Evolutionary conservation across 2,888 invertebrate species (phyloP).

Genomic region (Thereva unica): DNA sequence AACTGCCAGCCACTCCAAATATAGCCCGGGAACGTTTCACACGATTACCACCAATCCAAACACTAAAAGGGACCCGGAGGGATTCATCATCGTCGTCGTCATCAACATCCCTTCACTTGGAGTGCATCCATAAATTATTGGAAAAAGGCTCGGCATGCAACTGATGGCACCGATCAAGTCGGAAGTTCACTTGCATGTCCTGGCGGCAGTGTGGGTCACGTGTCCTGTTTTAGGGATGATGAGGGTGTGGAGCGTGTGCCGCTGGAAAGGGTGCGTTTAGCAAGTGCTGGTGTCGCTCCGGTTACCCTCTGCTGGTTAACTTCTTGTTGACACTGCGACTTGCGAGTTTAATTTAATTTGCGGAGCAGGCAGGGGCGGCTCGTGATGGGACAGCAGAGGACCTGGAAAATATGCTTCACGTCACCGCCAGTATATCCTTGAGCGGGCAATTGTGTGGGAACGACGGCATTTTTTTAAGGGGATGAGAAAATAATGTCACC

Average conservation of each 20-base stretch:
- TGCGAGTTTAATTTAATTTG: conserved; percentile 28
- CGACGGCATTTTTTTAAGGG: neutral
- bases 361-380: conserved; percentile 17
- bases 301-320: conserved; percentile 22
- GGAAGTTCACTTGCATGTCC: conserved; percentile 27
- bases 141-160: conserved; percentile 15
- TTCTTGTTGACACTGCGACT: conserved; percentile 26
- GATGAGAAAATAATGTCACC: too few relatives aligned
- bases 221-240: conserved; percentile 23
- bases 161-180: conserved; percentile 19
- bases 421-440: conserved; percentile 10
- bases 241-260: conserved; percentile 26
- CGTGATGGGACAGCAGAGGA: too few relatives aligned
- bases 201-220: conserved; percentile 15
- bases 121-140: conserved; percentile 22
- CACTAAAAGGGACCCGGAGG: neutral
- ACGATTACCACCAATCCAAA: conserved; percentile 15
- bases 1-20: conserved; percentile 1
- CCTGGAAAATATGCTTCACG: conserved; percentile 22
- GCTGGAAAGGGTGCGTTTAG: conserved; percentile 14
- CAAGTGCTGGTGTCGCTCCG: conserved; percentile 23
- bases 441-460: conserved; percentile 15
- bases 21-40: neutral
- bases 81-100: too few relatives aligned
- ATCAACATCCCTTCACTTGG: neutral